Conservation (phyloP, 2,113 vertebrate genomes). For the Oxyura jamaicensis region DNA sequence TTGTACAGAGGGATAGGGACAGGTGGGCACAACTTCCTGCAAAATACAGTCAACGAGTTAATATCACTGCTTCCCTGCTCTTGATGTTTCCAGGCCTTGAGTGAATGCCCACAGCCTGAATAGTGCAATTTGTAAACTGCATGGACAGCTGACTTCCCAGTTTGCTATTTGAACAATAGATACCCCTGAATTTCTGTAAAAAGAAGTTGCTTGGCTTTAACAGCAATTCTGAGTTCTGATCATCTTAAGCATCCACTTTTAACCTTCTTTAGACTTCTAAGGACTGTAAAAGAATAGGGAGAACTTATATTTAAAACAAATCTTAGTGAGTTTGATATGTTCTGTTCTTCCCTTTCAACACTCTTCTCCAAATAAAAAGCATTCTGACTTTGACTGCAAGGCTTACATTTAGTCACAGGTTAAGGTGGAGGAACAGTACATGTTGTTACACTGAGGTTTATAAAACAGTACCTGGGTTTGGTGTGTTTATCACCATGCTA, state of each 20-base stretch:
- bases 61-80: background rate
- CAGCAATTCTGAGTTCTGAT: background rate
- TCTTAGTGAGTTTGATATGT: background rate
- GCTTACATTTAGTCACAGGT: background rate
- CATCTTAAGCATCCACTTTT: background rate
- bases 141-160: background rate
- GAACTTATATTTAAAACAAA: background rate
- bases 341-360: background rate
- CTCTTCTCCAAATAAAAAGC: background rate
- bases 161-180: background rate
- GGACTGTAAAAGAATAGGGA: background rate
- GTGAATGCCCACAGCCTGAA: background rate
- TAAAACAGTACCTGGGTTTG: background rate
- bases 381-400: background rate
- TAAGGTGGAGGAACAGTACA: background rate
- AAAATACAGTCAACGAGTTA: background rate
- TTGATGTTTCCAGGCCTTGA: background rate
- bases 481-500: background rate
- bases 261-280: background rate
- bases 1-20: background rate
- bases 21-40: background rate
- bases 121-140: background rate
- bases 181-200: background rate
- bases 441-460: background rate
- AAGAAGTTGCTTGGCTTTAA: background rate